Conservation (phyloP, 2,888 invertebrate species). For the Latheticus oryzae region DNA sequence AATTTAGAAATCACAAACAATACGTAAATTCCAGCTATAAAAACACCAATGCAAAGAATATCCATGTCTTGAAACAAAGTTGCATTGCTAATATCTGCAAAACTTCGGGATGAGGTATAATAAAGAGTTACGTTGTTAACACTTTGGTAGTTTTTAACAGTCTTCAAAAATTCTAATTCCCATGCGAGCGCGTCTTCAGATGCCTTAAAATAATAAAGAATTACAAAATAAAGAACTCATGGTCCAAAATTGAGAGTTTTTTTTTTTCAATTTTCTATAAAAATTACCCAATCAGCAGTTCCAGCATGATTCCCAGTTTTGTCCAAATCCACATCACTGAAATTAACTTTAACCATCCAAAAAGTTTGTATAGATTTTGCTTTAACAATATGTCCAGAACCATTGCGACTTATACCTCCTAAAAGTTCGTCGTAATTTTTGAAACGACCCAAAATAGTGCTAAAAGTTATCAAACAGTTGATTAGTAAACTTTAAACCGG, state of each 20-base stretch:
- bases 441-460: conserved; percentile 75
- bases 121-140: conserved; percentile 65
- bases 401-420: conserved; percentile 72
- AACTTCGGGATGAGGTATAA: conserved; percentile 76
- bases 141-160: conserved; percentile 62
- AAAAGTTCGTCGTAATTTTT: conserved; percentile 73
- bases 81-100: conserved; percentile 78
- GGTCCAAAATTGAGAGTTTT: background rate
- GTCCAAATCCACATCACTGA: conserved; percentile 74
- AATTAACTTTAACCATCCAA: conserved; percentile 77
- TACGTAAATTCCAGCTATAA: conserved; percentile 81
- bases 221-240: background rate
- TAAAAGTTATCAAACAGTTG: conserved; percentile 57
- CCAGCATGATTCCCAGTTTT: conserved; percentile 78
- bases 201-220: conserved; percentile 61
- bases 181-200: conserved; percentile 70
- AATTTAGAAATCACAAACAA: conserved; percentile 78
- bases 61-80: conserved; percentile 80
- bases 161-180: conserved; percentile 69
- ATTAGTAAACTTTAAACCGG: background rate
- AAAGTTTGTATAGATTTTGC: conserved; percentile 74
- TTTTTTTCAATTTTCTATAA: background rate
- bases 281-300: conserved; percentile 77
- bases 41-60: conserved; percentile 75
- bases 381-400: conserved; percentile 71